phyloP scores from a whole-genome alignment of 2,113 vertebrate genomes.

The Anolis carolinensis region DNA sequence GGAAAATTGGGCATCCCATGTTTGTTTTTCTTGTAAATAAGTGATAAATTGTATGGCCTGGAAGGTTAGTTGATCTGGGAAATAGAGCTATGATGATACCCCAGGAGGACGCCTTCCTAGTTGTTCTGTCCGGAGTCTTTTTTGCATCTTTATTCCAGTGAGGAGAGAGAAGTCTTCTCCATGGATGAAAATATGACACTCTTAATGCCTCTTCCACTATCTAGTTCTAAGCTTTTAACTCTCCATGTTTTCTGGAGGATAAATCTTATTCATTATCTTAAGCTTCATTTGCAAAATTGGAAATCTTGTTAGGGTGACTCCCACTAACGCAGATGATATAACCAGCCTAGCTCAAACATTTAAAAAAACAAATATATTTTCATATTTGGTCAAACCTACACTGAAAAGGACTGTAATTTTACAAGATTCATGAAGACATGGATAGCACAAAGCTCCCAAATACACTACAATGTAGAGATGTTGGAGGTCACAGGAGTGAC shows the following conservation, averaged over 20 bases:
- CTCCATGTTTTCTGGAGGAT: not conserved
- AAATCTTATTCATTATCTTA: not conserved
- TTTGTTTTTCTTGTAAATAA: not conserved
- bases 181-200: not conserved
- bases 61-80: not conserved
- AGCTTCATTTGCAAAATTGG: not conserved
- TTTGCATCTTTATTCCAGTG: not conserved
- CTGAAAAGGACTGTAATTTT: not conserved
- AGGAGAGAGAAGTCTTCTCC: not conserved
- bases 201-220: not conserved
- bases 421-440: not conserved
- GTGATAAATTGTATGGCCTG: not conserved
- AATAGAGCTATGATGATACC: no score
- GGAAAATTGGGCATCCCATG: no score
- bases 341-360: not conserved
- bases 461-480: no score
- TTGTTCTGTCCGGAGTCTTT: not conserved
- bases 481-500: no score
- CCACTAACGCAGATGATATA: not conserved
- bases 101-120: not conserved
- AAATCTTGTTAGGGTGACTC: not conserved
- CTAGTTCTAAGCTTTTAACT: not conserved
- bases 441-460: no score
- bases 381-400: not conserved
- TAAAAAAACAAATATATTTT: not conserved